Percentiles rank a stretch among this genome's conserved stretches.
Evolutionary conservation across 2,888 invertebrate genomes (phyloP).

Genomic region (Aspidiotus rigidus): DNA sequence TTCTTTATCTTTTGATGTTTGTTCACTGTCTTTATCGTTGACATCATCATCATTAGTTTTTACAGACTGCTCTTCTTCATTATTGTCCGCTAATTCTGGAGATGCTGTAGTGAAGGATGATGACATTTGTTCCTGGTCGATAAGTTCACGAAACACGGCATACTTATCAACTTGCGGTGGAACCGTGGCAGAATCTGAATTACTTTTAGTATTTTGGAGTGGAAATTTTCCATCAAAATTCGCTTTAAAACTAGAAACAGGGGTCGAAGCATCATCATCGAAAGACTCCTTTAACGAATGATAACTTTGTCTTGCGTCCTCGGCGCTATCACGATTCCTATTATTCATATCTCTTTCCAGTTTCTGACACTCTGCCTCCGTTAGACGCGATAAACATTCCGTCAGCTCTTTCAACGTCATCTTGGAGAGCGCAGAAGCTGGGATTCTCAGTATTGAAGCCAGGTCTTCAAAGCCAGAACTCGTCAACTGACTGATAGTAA

Average conservation of each 20-base stretch:
- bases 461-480: slow-evolving; percentile 72
- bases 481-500: slow-evolving; percentile 71
- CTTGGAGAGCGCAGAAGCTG: slow-evolving; percentile 65
- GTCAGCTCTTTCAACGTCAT: slow-evolving; percentile 82
- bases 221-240: slow-evolving; percentile 51
- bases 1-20: slow-evolving; percentile 45
- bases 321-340: slow-evolving; percentile 39
- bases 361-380: slow-evolving; percentile 27
- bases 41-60: background rate
- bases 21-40: slow-evolving; percentile 39
- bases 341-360: slow-evolving; percentile 38
- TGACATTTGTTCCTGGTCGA: slow-evolving; percentile 56
- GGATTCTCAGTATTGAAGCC: slow-evolving; percentile 64
- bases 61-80: background rate
- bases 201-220: slow-evolving; percentile 1
- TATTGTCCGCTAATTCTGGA: background rate
- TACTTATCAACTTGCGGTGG: slow-evolving; percentile 59
- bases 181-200: slow-evolving; percentile 46
- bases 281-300: slow-evolving; percentile 6
- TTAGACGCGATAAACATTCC: slow-evolving; percentile 56
- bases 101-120: slow-evolving; percentile 8
- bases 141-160: slow-evolving; percentile 73
- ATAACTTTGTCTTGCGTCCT: slow-evolving; percentile 36
- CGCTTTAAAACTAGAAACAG: slow-evolving; percentile 43
- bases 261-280: slow-evolving; percentile 37